Base-by-base conservation (phyloP, 1,140 invertebrate genomes). In the Mactra quadrangularis region DNA sequence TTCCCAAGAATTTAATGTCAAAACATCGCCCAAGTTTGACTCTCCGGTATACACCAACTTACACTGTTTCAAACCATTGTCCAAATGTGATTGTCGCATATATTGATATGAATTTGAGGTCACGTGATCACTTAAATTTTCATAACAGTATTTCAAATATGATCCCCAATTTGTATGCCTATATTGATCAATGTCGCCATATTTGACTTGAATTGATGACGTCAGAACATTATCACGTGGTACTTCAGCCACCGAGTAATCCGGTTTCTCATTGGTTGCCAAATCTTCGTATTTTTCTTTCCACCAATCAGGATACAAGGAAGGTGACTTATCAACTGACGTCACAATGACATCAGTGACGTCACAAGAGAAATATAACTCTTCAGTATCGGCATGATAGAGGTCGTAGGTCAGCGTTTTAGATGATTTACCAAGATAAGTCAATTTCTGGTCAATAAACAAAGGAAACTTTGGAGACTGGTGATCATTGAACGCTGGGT, bases 1-100 rank as follows among this genome's bases (percentile, higher is more conserved):
- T 15, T 50, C 47, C 75, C 75, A 77, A n/a, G 75, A 77, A 19
- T 77, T 29, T 2, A 77, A 45, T n/a, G 41, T 52, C 45, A 77
- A 35, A 38, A 27, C 52, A 53, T 77, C 75, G 27, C 75, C 75
- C n/a, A 52, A 45, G 0, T 47, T 19, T n/a, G 75, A 35, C 45
- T 77, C 75, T 19, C 47, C 38, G 22, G 41, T 50, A 25, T 52
- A 77, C n/a, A 66, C n/a, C 9, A 66, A 17, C 17, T 52, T 22
- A 52, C n/a, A 47, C 15, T 62, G 41, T n/a, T 52, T 25, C 35
- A 77, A 47, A 33, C 60, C 75, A 22, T 15, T 27, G 11, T 13
- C 41, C 19, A 77, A 7, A 13, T n/a, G 13, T 4, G 22, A 2
- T 7, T 19, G 13, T 13, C 29, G 31, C 15, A 66, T 33, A 19